Base-by-base conservation (phyloP, 2,113 vertebrate species). In the Mus pahari region DNA sequence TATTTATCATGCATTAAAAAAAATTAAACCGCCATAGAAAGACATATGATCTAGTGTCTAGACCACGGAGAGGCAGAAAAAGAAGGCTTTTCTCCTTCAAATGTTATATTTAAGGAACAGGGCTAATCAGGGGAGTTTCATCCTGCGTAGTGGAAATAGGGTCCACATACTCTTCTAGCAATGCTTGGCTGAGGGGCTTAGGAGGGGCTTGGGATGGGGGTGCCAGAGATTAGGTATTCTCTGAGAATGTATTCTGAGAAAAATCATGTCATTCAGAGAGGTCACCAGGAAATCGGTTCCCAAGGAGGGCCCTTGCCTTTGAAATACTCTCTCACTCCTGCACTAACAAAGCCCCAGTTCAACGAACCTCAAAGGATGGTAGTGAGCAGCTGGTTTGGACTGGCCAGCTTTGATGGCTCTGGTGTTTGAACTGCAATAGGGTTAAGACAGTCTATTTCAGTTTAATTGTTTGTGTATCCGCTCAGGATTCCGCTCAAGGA, bases 311-410 rank as follows among this genome's bases (percentile, higher is more conserved):
- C 24, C 94, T 95, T 95, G 95, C 89, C 97, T 98, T 97, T 98
- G 97, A 98, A 97, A 96, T 97, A 86, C 55, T 94, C 97, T 98
- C 97, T 97, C 95, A 91, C 78, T 95, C 82, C 74, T 86, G 73
- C 50, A 60, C 81, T 97, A 96, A 98, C 97, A 98, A 98, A 98
- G 97, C 97, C 75, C 78, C 58, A 68, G 97, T 98, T 98, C 97
- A 97, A 31, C 89, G 94, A 91, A 91, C 94, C 96, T 97, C 97
- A 98, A 97, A 98, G 92, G 86, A 91, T 83, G 96, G 86, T 79
- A 81, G 53, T 24, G 77, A 92, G 91, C 97, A 98, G 95, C 96
- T 98, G 97, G 94, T 95, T 96, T 96, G 42, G 94, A 93, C 94
- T 90, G 95, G 92, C 90, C 50, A 36, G 97, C 97, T 97, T 98